These are phyloP conservation scores for Drusus annulatus DNA, from an alignment of 1,140 invertebrate genomes.

Conservation along the genomic window DNA sequence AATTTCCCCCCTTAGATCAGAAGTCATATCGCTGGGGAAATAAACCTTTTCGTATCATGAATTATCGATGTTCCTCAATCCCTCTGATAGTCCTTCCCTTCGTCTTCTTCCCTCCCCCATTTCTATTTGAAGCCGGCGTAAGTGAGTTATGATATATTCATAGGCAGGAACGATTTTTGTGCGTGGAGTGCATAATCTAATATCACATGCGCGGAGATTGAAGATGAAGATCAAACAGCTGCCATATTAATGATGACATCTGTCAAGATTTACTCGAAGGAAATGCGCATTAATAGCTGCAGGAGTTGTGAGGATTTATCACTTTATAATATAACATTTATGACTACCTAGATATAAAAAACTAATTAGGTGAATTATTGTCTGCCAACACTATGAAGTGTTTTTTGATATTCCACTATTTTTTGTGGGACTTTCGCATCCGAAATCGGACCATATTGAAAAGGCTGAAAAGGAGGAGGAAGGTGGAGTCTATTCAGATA, in stretches of 20 bases:
- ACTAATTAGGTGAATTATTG: no score
- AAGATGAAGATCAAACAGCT: conserved; percentile 9
- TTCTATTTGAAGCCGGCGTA: conserved; percentile 38
- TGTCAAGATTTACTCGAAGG: not conserved
- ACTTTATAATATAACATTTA: no score
- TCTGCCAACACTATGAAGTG: no score
- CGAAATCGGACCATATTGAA: no score
- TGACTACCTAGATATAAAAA: no score
- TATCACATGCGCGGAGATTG: conserved; percentile 2
- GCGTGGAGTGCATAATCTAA: conserved; percentile 44
- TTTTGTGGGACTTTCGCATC: no score
- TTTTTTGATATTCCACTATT: no score
- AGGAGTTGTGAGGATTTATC: no score
- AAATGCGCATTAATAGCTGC: no score
- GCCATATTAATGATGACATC: conserved; percentile 37
- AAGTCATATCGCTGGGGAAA: conserved; percentile 28
- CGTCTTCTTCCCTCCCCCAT: conserved; percentile 31
- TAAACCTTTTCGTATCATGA: conserved; percentile 31
- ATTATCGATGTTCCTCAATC: conserved; percentile 50
- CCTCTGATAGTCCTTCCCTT: conserved; percentile 49
- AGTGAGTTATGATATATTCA: conserved; percentile 54
- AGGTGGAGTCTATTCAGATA: no score
- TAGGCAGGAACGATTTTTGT: conserved; percentile 37
- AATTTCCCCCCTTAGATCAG: conserved; percentile 11
- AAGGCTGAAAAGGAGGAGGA: no score